Evolutionary conservation across 2,797 vertebrate genomes (phyloP), one percentile per base, ranked within the genome.

Genomic region (Coluber constrictor): DNA sequence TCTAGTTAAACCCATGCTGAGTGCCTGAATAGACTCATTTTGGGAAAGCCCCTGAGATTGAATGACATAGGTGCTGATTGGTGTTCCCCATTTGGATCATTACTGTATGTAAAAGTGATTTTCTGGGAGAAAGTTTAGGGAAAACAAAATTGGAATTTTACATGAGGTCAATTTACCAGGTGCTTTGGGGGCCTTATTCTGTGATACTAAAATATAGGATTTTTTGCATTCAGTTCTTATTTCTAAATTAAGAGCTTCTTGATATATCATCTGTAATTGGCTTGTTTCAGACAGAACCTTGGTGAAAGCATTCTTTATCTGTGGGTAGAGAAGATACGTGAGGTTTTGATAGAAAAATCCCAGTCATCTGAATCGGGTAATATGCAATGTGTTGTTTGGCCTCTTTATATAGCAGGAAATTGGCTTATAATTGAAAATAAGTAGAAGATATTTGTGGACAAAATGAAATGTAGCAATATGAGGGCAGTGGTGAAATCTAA

Each of bases 271-370:
- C n/a, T 55, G 61, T 27, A n/a, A 61, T 54, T 97, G 79, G 43
- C 87, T 97, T 51, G 97, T 88, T 97, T 94, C 97, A 99, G 99
- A 94, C 98, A 99, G 96, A 98, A 99, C 59, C 94, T 97, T 23
- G 99, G 99, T 92, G 99, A 99, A 97, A 99, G 98, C 96, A 98
- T 99, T 96, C 98, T 99, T 92, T 99, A 99, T 96, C 97, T 99
- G 23, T 99, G 99, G 99, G 99, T 99, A 96, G 99, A 99, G 96
- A 99, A 97, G 96, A 98, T 99, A 57, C 90, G 99, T 95, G 99
- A 99, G 95, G 98, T 99, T 96, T 97, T 99, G 3, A 92, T 98
- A 63, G 98, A 99, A 94, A 99, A 98, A 96, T 98, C 98, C 61
- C 98, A 98, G 92, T 97, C 97, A 47, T 96, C 97, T 93, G 98